Conservation (phyloP, 2,888 invertebrate species). For the Cerceris rybyensis region DNA sequence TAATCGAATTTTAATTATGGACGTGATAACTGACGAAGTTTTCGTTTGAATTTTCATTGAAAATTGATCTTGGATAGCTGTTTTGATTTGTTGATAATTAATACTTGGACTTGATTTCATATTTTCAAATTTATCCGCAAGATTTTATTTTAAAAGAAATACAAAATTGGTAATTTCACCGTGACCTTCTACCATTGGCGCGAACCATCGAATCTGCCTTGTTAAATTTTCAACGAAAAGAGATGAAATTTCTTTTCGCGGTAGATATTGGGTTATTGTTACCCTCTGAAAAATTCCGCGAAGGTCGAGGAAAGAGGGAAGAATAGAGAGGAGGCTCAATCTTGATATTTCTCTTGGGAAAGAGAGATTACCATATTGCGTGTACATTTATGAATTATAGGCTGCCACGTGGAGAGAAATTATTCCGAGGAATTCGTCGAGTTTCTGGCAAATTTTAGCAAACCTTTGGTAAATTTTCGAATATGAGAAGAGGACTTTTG, state of each 20-base stretch:
- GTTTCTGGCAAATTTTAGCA: too few relatives aligned
- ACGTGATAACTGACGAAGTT: too few relatives aligned
- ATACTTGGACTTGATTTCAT: too few relatives aligned
- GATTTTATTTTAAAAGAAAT: too few relatives aligned
- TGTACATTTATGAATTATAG: slow-evolving; percentile 30
- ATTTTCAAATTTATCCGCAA: background rate
- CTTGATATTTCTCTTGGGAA: background rate
- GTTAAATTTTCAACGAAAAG: background rate
- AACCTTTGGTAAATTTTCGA: too few relatives aligned
- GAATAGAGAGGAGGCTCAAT: slow-evolving; percentile 8
- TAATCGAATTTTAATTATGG: too few relatives aligned
- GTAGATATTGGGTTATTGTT: background rate
- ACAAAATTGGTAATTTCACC: background rate
- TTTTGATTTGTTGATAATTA: too few relatives aligned
- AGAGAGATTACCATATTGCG: slow-evolving; percentile 33
- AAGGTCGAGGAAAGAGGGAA: slow-evolving; percentile 49
- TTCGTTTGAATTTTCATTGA: too few relatives aligned
- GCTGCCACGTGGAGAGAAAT: background rate
- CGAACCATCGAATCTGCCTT: background rate
- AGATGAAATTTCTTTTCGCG: background rate
- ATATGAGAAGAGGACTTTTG: too few relatives aligned
- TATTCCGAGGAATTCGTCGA: background rate
- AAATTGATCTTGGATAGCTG: too few relatives aligned
- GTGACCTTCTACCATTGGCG: background rate
- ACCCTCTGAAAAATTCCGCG: slow-evolving; percentile 5